A percentile compares a stretch with the other conserved stretches of the same genome.
Evolutionary conservation across 2,888 invertebrate species (phyloP).

Genomic region (Drosophila kanekoi): DNA sequence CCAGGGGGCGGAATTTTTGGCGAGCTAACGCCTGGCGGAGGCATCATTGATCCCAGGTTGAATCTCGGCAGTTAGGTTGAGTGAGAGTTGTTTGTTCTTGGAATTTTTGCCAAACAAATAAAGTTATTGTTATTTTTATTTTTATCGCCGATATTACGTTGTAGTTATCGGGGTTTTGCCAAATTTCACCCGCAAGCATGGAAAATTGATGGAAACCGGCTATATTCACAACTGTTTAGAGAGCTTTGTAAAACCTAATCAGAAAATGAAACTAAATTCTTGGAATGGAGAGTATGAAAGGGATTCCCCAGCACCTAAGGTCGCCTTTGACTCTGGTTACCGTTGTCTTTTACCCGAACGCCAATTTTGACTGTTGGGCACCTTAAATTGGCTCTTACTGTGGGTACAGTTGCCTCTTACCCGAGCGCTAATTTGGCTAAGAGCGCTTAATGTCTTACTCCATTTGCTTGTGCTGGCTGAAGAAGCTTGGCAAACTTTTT

Average conservation of each 20-base stretch:
- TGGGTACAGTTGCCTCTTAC: conserved; percentile 49
- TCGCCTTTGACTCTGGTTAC: too few species aligned
- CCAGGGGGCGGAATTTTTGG: conserved; percentile 50
- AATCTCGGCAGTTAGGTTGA: conserved; percentile 36
- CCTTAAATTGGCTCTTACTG: conserved; percentile 3
- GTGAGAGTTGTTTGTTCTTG: background rate
- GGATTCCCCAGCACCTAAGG: background rate
- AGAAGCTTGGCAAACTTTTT: conserved; percentile 76
- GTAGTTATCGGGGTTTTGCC: too few species aligned
- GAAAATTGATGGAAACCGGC: too few species aligned
- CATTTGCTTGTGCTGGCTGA: conserved; percentile 61
- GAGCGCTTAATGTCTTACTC: conserved; percentile 81
- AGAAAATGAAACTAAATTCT: too few species aligned
- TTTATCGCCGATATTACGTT: background rate
- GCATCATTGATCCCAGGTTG: conserved; percentile 56
- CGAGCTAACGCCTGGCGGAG: conserved; percentile 35
- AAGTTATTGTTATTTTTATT: conserved; percentile 14
- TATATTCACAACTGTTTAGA: too few species aligned
- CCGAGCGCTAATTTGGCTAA: conserved; percentile 64
- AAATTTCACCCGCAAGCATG: too few species aligned
- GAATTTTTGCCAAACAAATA: conserved; percentile 21
- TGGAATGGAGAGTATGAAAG: background rate
- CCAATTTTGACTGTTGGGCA: background rate
- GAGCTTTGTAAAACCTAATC: too few species aligned
- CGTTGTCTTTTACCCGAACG: too few species aligned